Evolutionary conservation across 1,140 invertebrate genomes (phyloP), one percentile per base, ranked within the genome.

Genomic region (Caligus rogercresseyi): DNA sequence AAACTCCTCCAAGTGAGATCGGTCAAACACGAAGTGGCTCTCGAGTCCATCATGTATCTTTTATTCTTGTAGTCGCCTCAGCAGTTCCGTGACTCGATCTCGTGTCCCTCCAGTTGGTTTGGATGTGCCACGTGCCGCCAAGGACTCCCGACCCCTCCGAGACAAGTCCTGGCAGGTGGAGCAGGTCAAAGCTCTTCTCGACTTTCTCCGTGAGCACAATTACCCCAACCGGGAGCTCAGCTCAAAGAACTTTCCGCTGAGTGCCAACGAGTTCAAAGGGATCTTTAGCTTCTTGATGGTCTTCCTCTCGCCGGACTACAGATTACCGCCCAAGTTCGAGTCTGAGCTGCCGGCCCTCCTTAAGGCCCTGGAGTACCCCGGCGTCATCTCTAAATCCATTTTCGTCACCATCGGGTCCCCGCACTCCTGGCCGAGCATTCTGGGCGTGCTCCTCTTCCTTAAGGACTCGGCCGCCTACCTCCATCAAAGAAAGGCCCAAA

Each of bases 351-450:
- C 56, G 19, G 23, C 31, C 3, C 18, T 63, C 14, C 24, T 63
- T 14, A 63, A 63, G 61, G 51, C 24, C 16, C 31, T 63, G 3
- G 56, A 19, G 14, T 63, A 63, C 31, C 61, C 61, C 14, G 52
- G 31, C 20, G 24, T 19, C 13, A 54, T 63, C 14, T 57, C 58
- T 1, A 63, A 63, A 20, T 61, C 54, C 1, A 25, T 20, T 21
- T 62, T 63, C 52, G 16, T 54, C n/a, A 63, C 61, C 25, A 54
- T 63, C 20, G 61, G 61, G 11, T 54, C 52, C 1, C n/a, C 15
- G 19, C 61, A 63, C 61, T 57, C 52, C 15, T 63, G 61, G 61
- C 61, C 61, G 3, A 14, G 52, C 7, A 11, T 63, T 3, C 15
- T 63, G 7, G 61, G 52, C 19, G 21, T 63, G 15, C 20, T 63